Base-by-base conservation (phyloP, 1,140 invertebrate species). In the Drosophila biarmipes region DNA sequence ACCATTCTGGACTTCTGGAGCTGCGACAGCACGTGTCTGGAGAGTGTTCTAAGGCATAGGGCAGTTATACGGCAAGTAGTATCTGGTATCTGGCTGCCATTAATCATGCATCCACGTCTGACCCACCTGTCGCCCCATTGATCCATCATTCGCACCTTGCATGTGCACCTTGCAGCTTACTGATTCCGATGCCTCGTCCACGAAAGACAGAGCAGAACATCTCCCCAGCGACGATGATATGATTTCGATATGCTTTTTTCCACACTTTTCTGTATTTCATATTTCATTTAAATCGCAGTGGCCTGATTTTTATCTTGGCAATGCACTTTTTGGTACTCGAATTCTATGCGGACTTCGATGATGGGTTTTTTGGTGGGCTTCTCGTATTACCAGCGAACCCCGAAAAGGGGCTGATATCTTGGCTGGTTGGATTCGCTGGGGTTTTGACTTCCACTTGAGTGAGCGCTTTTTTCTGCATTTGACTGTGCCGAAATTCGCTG, bases 301-400 rank as follows among this genome's bases (percentile, higher is more conserved):
- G 63, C 73, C 72, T 77, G 73, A 61, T 56, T 77, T 68, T 61
- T 56, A 68, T 77, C 63, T 77, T 75, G 72, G 51, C 73, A 68
- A 21, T 77, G 73, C 73, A 77, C 12, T 77, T 77, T 77, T 46
- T 19, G 43, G 24, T 67, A 64, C 63, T 67, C 45, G 34, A 58
- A 53, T 45, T 75, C 63, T 68, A 59, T 55, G 45, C 42, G 73
- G 73, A 67, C 63, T 67, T 76, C 38, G 63, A 40, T 54, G 45
- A 54, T 74, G 37, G 31, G n/a, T n/a, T 40, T 52, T 38, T 53
- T 11, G 46, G 52, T 14, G 49, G 15, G 10, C 31, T 42, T 75
- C 54, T 77, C 74, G 46, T 61, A 61, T 76, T 76, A 77, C 74
- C 71, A 6, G 31, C 40, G 15, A 55, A 54, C 38, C 27, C 35